Percentiles rank a stretch among this genome's conserved stretches.
Evolutionary conservation across 2,797 vertebrate genomes (phyloP).

Genomic region (Sebastiscus tertius): DNA sequence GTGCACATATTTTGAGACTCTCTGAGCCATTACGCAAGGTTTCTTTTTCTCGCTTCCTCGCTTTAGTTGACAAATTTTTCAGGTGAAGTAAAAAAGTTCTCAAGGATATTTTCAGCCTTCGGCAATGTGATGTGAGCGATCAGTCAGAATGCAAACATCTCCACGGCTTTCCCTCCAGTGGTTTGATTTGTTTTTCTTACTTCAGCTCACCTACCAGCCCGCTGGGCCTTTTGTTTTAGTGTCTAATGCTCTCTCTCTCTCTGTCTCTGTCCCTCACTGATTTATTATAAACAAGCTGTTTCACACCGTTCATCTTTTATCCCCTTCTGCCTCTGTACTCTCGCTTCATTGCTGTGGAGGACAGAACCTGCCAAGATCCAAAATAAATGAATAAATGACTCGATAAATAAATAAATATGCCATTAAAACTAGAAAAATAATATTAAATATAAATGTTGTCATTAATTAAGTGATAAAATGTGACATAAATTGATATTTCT

Average conservation of each 20-base stretch:
- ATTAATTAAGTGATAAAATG: too few species aligned
- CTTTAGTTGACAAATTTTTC: neutral
- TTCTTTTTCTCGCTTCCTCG: neutral
- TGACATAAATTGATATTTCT: too few species aligned
- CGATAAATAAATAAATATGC: too few species aligned
- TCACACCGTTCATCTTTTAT: constrained; percentile 1
- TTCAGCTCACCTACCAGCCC: neutral
- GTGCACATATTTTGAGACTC: neutral
- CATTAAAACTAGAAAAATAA: too few species aligned
- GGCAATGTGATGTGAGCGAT: neutral
- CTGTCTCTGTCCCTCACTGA: constrained; percentile 18
- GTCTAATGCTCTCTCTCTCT: constrained; percentile 5
- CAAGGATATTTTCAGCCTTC: neutral
- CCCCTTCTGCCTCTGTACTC: neutral
- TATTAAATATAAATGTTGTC: too few species aligned
- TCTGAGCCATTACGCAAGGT: neutral
- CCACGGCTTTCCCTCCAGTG: neutral
- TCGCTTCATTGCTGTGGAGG: too few species aligned
- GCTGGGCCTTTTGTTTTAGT: too few species aligned
- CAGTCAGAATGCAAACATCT: neutral
- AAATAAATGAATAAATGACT: too few species aligned
- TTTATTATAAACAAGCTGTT: constrained; percentile 40
- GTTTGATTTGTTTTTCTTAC: neutral
- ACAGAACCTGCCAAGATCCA: too few species aligned
- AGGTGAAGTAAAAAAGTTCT: neutral